Conservation (phyloP, 2,888 invertebrate species). For the Lumbricus terrestris region DNA sequence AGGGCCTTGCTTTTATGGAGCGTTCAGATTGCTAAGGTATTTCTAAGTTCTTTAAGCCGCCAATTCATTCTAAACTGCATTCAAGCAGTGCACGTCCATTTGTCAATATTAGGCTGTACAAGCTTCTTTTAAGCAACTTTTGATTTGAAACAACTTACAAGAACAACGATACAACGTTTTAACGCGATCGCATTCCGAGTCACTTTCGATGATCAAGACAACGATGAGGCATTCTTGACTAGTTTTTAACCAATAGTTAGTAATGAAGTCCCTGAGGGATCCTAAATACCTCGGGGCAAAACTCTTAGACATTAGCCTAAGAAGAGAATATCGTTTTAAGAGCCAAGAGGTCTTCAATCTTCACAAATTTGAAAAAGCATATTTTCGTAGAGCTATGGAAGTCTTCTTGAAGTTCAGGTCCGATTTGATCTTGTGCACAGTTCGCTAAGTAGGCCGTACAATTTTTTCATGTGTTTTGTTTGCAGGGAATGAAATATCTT, state of each 20-base stretch:
- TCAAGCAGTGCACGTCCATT: too few relatives aligned
- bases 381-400: not conserved
- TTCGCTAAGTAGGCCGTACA: not conserved
- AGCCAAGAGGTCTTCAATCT: not conserved
- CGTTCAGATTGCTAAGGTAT: conserved; percentile 82
- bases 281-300: too few relatives aligned
- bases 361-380: not conserved
- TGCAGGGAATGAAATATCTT: conserved; percentile 29
- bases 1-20: conserved; percentile 94
- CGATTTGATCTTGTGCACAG: not conserved
- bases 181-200: too few relatives aligned
- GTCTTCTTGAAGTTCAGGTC: not conserved
- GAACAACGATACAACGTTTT: too few relatives aligned
- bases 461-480: not conserved
- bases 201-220: too few relatives aligned
- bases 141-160: too few relatives aligned
- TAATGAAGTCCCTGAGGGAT: too few relatives aligned
- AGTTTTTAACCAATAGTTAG: too few relatives aligned
- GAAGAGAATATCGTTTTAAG: not conserved
- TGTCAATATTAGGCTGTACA: too few relatives aligned
- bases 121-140: too few relatives aligned
- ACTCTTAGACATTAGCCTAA: not conserved
- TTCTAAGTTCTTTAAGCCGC: conserved; percentile 32
- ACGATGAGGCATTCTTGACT: too few relatives aligned
- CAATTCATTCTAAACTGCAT: not conserved